phyloP scores from a whole-genome alignment of 2,888 invertebrate genomes.

The Acrocyrtus sp. region DNA sequence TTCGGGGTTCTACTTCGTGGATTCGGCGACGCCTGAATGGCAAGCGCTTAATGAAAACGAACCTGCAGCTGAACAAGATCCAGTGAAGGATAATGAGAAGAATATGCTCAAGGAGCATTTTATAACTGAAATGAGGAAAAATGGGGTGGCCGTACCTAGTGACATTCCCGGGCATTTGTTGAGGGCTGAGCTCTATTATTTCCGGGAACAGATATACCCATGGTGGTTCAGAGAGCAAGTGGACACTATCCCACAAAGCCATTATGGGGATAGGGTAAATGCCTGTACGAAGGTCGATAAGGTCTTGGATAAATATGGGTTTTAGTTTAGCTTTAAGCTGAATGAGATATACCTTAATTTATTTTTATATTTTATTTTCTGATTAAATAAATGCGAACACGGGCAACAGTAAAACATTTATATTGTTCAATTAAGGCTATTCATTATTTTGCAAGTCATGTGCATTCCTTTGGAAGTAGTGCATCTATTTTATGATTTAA shows the following conservation, averaged over 20 bases:
- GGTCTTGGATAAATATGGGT: slow-evolving; percentile 31
- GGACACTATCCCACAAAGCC: slow-evolving; percentile 23
- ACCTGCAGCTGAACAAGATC: no score
- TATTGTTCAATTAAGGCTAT: no score
- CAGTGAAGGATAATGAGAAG: not conserved
- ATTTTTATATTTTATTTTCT: no score
- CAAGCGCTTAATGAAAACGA: slow-evolving; percentile 22
- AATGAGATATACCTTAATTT: no score
- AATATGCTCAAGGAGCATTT: slow-evolving; percentile 12
- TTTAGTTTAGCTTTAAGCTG: no score
- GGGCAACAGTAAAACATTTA: no score
- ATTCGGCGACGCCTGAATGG: slow-evolving; percentile 24
- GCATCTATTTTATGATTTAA: no score
- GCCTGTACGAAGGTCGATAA: slow-evolving; percentile 18
- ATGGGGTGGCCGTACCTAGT: slow-evolving; percentile 25
- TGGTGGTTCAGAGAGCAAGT: slow-evolving; percentile 31
- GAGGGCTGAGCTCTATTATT: slow-evolving; percentile 36
- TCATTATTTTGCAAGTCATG: no score
- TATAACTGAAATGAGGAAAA: slow-evolving; percentile 7
- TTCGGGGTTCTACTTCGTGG: slow-evolving; percentile 18
- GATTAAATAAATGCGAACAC: no score
- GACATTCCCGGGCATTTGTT: slow-evolving; percentile 27
- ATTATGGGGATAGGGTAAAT: slow-evolving; percentile 10
- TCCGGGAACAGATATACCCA: slow-evolving; percentile 32
- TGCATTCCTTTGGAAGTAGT: no score